Evolutionary conservation across 2,113 vertebrate species (phyloP).

Genomic region (Perognathus longimembris): DNA sequence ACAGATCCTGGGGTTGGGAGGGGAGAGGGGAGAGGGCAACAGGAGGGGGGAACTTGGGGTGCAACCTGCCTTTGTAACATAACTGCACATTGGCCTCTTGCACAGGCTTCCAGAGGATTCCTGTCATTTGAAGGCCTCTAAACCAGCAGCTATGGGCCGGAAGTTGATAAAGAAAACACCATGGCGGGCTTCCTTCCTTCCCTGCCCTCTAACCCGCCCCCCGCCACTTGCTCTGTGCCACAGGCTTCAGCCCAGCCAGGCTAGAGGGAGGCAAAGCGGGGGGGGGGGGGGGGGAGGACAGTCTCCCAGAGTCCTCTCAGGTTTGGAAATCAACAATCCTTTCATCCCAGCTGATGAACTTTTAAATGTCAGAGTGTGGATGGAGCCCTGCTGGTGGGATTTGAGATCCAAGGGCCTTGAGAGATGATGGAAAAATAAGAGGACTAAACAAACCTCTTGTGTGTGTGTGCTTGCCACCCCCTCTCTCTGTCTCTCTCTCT

Average conservation of each 20-base stretch:
- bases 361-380: constrained; percentile 59
- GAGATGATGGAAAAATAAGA: background rate
- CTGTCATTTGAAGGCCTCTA: constrained; percentile 52
- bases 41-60: background rate
- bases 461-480: too few relatives aligned
- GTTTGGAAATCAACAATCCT: constrained; percentile 59
- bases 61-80: background rate
- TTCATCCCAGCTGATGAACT: constrained; percentile 63
- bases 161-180: constrained; percentile 72
- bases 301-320: background rate
- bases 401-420: constrained; percentile 26
- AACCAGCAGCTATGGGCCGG: constrained; percentile 60
- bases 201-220: too few relatives aligned
- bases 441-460: background rate
- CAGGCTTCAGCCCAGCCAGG: background rate
- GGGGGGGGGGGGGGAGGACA: too few relatives aligned
- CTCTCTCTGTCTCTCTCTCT: background rate
- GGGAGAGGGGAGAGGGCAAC: accelerated
- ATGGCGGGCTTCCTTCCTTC: background rate
- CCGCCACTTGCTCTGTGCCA: background rate
- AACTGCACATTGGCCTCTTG: background rate
- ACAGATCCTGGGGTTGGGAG: background rate
- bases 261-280: background rate
- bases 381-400: background rate
- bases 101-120: constrained; percentile 46